Evolutionary conservation across 2,888 invertebrate species (phyloP), one percentile per base, ranked within the genome.

Genomic region (Brassicogethes aeneus): DNA sequence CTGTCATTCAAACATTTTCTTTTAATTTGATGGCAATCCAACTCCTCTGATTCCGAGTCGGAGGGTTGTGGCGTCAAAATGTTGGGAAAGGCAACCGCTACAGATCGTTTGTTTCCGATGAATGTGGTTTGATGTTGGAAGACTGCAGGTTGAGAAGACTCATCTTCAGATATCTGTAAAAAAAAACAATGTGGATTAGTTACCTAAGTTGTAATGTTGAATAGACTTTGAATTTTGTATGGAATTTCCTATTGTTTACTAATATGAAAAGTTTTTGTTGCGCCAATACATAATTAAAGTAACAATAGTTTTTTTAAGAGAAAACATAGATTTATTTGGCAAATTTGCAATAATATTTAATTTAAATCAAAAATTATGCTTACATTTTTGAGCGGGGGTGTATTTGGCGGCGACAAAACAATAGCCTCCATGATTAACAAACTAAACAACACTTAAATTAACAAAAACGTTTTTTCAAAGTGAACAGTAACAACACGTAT

Each of bases 21-120:
- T 75, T 65, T 87, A 80, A 52, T 82, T 74, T 62, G 65, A 53
- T 67, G 67, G 37, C 60, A 62, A 33, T 66, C 65, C 33, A 59
- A 49, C 36, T 69, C 65, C 45, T 68, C 67, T 43, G 69, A 65
- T 70, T 90, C 90, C 0, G 86, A 85, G 65, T 91, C 90, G 0
- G 89, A 89, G 14, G 87, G 85, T 65, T 89, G 87, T 1, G 90
- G 90, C 2, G 90, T 90, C 41, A 85, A 57, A 0, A 63, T 59
- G 23, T 59, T 53, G 3, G 54, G 51, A 10, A 53, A 45, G 3
- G 55, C 54, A 2, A 47, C 45, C 2, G 52, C 47, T 2, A 56
- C 44, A 32, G 32, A 12, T 16, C 58, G 49, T 48, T 64, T 57
- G 38, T 61, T 59, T 3, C 55, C 57, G 44, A 60, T 40, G 15